phyloP scores from a whole-genome alignment of 2,888 invertebrate species.

The Ellobium chinense region DNA sequence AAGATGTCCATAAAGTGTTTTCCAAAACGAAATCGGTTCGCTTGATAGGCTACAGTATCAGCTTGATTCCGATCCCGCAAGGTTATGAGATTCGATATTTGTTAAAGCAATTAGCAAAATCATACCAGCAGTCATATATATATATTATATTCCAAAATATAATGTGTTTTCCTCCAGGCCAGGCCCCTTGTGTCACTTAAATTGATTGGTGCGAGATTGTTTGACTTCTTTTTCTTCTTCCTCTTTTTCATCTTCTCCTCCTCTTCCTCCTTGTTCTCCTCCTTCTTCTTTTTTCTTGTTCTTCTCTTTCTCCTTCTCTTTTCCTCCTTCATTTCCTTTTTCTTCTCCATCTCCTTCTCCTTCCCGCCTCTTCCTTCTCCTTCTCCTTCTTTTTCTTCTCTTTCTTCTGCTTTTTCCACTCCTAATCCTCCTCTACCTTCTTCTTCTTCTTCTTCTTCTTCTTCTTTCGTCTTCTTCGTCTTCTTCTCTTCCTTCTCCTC shows the following conservation, averaged over 20 bases:
- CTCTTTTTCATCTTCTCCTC: neutral
- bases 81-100: too few relatives aligned
- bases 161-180: too few relatives aligned
- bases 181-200: too few relatives aligned
- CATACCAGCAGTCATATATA: too few relatives aligned
- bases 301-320: neutral
- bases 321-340: slow-evolving; percentile 37
- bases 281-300: slow-evolving; percentile 8
- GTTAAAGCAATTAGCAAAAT: too few relatives aligned
- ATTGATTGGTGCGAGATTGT: too few relatives aligned
- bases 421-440: neutral
- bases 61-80: too few relatives aligned
- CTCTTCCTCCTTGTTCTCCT: neutral
- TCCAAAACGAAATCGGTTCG: too few relatives aligned
- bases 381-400: slow-evolving; percentile 16
- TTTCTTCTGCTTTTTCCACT: neutral
- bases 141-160: too few relatives aligned
- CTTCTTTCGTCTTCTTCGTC: slow-evolving; percentile 11
- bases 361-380: neutral
- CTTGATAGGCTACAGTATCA: too few relatives aligned
- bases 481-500: slow-evolving; percentile 10
- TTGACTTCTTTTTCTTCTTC: slow-evolving; percentile 17
- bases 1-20: too few relatives aligned
- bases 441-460: neutral
- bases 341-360: slow-evolving; percentile 14